Evolutionary conservation across 1,140 invertebrate genomes (phyloP).

Genomic region (Hypothenemus hampei): DNA sequence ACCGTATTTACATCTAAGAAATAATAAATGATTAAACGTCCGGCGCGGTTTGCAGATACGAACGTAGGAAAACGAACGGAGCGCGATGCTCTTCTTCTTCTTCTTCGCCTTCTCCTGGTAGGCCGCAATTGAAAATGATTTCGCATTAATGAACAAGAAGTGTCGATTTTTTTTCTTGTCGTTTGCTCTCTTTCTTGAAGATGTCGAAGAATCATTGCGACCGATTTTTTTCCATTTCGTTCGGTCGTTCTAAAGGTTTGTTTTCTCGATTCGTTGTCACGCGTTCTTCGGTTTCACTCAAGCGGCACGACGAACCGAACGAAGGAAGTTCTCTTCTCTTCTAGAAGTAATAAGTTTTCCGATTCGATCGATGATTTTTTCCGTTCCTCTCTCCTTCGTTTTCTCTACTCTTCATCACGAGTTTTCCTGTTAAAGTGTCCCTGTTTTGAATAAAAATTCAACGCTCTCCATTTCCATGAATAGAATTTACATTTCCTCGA

Average conservation of each 20-base stretch:
- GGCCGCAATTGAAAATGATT: too few relatives aligned
- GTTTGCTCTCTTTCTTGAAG: too few relatives aligned
- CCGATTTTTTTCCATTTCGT: neutral
- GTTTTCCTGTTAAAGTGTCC: neutral
- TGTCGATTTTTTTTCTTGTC: too few relatives aligned
- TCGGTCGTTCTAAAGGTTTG: slow-evolving; percentile 1
- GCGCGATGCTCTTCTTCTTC: too few relatives aligned
- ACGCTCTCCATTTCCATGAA: neutral
- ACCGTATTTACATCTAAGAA: slow-evolving; percentile 22
- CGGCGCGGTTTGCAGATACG: neutral
- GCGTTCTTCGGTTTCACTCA: slow-evolving; percentile 25
- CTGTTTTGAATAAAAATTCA: neutral
- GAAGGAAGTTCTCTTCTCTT: slow-evolving; percentile 12
- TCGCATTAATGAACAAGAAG: too few relatives aligned
- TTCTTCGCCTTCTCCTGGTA: too few relatives aligned
- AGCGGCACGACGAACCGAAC: slow-evolving; percentile 15
- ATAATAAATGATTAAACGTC: slow-evolving; percentile 17
- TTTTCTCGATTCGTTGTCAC: slow-evolving; percentile 15
- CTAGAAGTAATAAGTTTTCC: slow-evolving; percentile 23
- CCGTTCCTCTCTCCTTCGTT: neutral
- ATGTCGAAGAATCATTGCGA: too few relatives aligned
- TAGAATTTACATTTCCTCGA: neutral
- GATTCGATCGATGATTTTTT: slow-evolving; percentile 11
- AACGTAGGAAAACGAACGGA: too few relatives aligned
- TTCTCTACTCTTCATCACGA: neutral